A percentile compares a stretch with the other conserved stretches of the same genome.
phyloP scores from a whole-genome alignment of 2,797 vertebrate genomes.

The Enteromius fasciolatus region DNA sequence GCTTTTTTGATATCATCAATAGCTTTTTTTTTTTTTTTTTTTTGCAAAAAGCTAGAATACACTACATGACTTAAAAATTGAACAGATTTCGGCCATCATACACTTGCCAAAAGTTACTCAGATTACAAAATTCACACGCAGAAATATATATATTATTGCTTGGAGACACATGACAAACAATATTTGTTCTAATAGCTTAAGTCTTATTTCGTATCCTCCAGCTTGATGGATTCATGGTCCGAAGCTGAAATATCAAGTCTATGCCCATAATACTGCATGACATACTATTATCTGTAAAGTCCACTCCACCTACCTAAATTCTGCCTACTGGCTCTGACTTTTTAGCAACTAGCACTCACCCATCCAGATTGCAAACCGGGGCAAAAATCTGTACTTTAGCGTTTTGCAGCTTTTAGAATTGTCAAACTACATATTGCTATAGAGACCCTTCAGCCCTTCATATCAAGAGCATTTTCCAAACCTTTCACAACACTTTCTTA shows the following conservation, averaged over 20 bases:
- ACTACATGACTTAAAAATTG: neutral
- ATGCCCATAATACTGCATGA: neutral
- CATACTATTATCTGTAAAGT: neutral
- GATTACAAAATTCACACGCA: neutral
- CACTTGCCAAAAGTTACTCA: neutral
- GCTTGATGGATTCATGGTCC: neutral
- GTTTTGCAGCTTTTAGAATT: neutral
- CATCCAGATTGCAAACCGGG: neutral
- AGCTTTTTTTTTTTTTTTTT: neutral
- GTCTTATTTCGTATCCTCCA: neutral
- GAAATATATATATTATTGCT: neutral
- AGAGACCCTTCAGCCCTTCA: neutral
- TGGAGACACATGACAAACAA: neutral
- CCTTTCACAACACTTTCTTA: slow-evolving; percentile 20
- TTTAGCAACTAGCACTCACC: no score
- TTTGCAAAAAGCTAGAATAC: neutral
- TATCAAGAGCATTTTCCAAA: slow-evolving; percentile 8
- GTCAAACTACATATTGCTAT: neutral
- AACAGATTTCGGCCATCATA: neutral
- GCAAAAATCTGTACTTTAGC: neutral
- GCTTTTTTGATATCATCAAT: no score
- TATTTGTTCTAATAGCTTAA: neutral
- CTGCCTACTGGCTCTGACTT: neutral
- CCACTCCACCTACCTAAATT: neutral
- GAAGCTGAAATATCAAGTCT: neutral